Base-by-base conservation (phyloP, 2,797 vertebrate species). In the Bovichtus diacanthus region DNA sequence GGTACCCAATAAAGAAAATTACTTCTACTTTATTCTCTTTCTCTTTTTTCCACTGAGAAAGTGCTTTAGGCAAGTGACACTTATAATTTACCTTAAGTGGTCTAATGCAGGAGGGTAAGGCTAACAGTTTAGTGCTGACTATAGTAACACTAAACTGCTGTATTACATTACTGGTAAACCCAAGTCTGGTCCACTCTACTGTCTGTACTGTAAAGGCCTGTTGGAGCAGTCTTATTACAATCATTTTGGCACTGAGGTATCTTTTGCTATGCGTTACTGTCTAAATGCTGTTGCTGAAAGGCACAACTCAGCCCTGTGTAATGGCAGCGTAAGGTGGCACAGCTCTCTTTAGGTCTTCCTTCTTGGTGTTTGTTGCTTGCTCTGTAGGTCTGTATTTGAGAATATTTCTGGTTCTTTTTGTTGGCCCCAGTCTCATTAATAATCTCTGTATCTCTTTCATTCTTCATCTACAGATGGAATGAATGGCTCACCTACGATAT, bases 401-500 rank as follows among this genome's bases (percentile, higher is more conserved):
- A 60, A 46, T n/a, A 16, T 44, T 44, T 38, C 19, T 54, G 2
- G 2, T 8, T 41, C 13, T 36, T 39, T 43, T 38, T 18, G 19
- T 66, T 16, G 18, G 11, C 12, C 6, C 6, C 2, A 13, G 21
- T 70, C 12, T 54, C 6, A 11, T 49, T 31, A 9, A 46, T 53
- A 1, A 21, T 61, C 4, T 62, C 4, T 41, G 2, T 51, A 1
- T 77, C 6, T 69, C 25, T 10, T 5, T 64, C 1, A 4, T 63
- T 70, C 16, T 76, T 34, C 34, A 3, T 74, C 27, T 47, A 0
- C 80, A 99, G 97, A 70, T 99, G 98, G 98, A 99, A 97, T 51
- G 98, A 99, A 76, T 99, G 97, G 98, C 95, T 99, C 71, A 93
- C 95, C 36, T 98, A 99, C 60, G 97, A 99, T 34, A 99, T 99